These are phyloP conservation scores for Archivesica marissinica DNA, from an alignment of 1,140 invertebrate species.

Conservation along the genomic window DNA sequence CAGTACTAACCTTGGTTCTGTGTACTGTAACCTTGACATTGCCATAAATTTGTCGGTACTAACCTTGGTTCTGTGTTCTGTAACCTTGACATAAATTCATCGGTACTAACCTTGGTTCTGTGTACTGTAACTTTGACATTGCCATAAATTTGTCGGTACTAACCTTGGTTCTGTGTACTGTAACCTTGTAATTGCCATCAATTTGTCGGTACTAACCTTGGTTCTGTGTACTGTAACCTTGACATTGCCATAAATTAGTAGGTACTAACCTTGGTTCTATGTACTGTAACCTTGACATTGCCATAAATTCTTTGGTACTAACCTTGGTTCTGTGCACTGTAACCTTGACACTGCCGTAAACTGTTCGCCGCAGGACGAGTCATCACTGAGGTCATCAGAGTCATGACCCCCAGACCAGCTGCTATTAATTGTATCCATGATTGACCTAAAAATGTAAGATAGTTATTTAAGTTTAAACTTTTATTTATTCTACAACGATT, in stretches of 20 bases:
- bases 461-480: no score
- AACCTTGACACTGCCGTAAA: conserved; percentile 77
- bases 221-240: conserved; percentile 73
- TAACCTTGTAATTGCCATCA: conserved; percentile 72
- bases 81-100: no score
- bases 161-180: conserved; percentile 77
- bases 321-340: conserved; percentile 77
- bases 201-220: conserved; percentile 77
- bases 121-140: no score
- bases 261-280: conserved; percentile 75
- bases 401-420: conserved; percentile 80
- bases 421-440: conserved; percentile 69
- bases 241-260: no score
- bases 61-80: no score
- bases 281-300: conserved; percentile 74
- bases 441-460: conserved; percentile 62
- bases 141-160: no score
- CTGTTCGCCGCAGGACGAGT: conserved; percentile 79
- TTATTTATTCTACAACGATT: no score
- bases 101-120: no score
- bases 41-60: no score
- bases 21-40: no score
- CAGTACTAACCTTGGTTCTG: no score
- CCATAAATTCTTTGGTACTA: no score
- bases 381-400: conserved; percentile 80